Evolutionary conservation across 2,888 invertebrate genomes (phyloP), one percentile per base, ranked within the genome.

Genomic region (Drosophila lacicola): DNA sequence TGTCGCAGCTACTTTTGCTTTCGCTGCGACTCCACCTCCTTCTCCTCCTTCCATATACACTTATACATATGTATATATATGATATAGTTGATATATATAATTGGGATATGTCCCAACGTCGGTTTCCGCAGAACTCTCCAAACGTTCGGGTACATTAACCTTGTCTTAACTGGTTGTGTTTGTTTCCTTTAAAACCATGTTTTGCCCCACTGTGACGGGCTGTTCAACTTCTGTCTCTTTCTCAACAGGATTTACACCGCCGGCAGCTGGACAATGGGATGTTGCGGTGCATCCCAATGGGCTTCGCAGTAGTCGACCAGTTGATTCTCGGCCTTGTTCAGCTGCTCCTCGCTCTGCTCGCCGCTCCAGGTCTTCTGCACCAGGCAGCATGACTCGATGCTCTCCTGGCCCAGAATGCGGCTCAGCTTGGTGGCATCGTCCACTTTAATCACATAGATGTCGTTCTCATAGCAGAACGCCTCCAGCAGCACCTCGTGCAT

Each of bases 401-500:
- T 91, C 93, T 94, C 75, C 92, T 93, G 82, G 93, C 94, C 62
- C 93, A 95, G 92, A 76, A 93, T 92, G 25, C 92, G 90, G 74
- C 92, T 92, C 45, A 93, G 74, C 84, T 93, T 94, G 80, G 93
- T 92, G 47, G 93, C 92, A 70, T 93, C 93, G 78, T 94, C 94
- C 50, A 94, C 95, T 93, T 96, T 95, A 74, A 96, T 94, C 56
- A 96, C 95, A 84, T 95, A 95, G 87, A 96, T 96, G 78, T 95
- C 96, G 72, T 96, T 96, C 91, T 96, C 96, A 41, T 94, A 95
- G 91, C 96, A 96, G 91, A 96, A 96, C 0, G 96, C 96, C 88
- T 96, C 96, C 36, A 96, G 92, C 0, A 96, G 93, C 5, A 96
- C 96, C 89, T 95, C 95, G 85, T 96, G 96, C 94, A 96, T 96